Base-by-base conservation (phyloP, 35 echinoderm and acorn worm genomes). In the Ptychodera flava region DNA sequence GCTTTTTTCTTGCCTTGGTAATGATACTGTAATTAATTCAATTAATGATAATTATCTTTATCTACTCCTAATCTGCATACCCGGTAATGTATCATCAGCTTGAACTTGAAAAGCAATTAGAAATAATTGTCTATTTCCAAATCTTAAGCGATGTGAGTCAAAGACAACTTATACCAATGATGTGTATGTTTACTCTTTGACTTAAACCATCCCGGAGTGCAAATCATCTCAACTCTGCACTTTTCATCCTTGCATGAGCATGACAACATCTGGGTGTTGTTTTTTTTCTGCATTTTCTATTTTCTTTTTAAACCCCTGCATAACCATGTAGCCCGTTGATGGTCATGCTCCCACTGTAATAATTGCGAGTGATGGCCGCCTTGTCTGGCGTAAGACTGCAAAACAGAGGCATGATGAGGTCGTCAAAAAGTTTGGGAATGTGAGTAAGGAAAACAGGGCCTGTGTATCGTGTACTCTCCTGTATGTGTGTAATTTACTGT, bases 381-480 rank as follows among this genome's bases (percentile, higher is more conserved):
- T 94, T 81, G 94, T 99, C 33, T 99, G 96, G 96, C 96, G 94
- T 88, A 99, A 99, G 92, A 92, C 87, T 15, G 78, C 93, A 78
- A 94, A 94, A 91, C 96, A 99, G 80, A 94, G 96, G 84, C 86
- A 94, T 31, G 96, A 99, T 87, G 96, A 99, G 35, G 88, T 99
- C 35, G 53, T 86, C 35, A 99, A 99, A 90, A 99, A 99, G 88
- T 92, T 90, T 82, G 92, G 92, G 75, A 85, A 85, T 92, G 96
- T 99, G 81, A 99, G 96, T 99, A 99, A 77, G 45, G 45, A 64
- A 6, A 12, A 12, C 45, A 64, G 45, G 45, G 45, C 45, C 45
- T 64, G 22, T 6, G 45, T 64, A 22, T 64, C n/a, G n/a, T n/a
- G n/a, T n/a, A n/a, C n/a, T n/a, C n/a, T n/a, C n/a, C 45, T 64